Evolutionary conservation across 2,888 invertebrate genomes (phyloP).

Genomic region (Hyppa rectilinea): DNA sequence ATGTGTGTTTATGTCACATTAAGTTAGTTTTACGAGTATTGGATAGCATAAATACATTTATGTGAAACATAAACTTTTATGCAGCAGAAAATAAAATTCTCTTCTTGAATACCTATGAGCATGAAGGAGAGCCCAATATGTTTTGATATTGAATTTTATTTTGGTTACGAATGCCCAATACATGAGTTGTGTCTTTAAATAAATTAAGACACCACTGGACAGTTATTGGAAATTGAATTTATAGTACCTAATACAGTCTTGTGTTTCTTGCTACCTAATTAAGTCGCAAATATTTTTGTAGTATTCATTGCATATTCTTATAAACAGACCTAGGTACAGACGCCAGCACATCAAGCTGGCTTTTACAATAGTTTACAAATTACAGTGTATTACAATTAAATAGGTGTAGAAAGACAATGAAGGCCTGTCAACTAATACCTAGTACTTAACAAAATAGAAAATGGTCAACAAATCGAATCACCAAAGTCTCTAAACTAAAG

Average conservation of each 20-base stretch:
- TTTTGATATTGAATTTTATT: conserved; percentile 36
- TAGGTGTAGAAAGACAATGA: neutral
- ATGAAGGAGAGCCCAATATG: conserved; percentile 9
- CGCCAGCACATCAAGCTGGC: too few relatives aligned
- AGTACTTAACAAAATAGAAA: neutral
- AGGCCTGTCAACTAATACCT: neutral
- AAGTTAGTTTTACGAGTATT: conserved; percentile 57
- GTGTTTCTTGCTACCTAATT: too few relatives aligned
- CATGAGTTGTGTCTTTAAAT: neutral
- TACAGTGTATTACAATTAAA: neutral
- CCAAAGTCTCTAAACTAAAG: neutral
- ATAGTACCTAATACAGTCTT: too few relatives aligned
- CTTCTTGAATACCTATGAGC: conserved; percentile 19
- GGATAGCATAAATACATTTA: conserved; percentile 54
- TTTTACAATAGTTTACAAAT: neutral
- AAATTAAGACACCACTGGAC: neutral
- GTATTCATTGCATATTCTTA: too few relatives aligned
- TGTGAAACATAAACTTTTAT: conserved; percentile 57
- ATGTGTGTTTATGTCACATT: conserved; percentile 54
- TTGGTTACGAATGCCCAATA: neutral
- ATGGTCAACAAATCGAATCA: neutral
- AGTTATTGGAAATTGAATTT: neutral
- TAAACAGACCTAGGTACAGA: too few relatives aligned
- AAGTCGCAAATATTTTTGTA: too few relatives aligned
- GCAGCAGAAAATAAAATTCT: conserved; percentile 39